A percentile compares a stretch with the other conserved stretches of the same genome.
Evolutionary conservation across 2,888 invertebrate genomes (phyloP).

Genomic region (Reticulitermes lucifugus): DNA sequence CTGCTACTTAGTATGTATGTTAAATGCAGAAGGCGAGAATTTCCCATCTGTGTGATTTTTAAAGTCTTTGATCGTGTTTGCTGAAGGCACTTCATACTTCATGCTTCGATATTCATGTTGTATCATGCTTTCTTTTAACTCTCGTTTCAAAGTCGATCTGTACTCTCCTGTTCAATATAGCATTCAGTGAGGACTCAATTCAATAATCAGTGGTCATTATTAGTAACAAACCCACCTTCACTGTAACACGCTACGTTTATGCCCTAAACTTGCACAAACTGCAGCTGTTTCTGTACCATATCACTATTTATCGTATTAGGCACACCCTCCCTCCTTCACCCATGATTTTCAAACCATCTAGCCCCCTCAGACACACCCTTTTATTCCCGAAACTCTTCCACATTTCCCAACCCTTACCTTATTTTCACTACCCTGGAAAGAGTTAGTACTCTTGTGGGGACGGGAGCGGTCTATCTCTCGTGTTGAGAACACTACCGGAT

Average conservation of each 20-base stretch:
- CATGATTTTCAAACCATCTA: slow-evolving; percentile 35
- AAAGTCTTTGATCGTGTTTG: no score
- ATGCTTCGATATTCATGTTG: no score
- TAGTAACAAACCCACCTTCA: background rate
- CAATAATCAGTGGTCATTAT: background rate
- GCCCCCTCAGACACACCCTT: slow-evolving; percentile 17
- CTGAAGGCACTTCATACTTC: no score
- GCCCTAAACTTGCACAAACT: slow-evolving; percentile 20
- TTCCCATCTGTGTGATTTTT: no score
- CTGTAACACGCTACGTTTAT: background rate
- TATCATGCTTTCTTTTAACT: no score
- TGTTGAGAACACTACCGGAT: background rate
- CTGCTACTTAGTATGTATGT: no score
- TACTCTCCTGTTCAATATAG: background rate
- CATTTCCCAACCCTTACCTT: slow-evolving; percentile 24
- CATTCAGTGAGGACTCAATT: background rate
- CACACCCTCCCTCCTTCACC: slow-evolving; percentile 13
- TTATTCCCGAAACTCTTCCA: slow-evolving; percentile 6
- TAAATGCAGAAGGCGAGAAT: no score
- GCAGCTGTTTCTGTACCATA: slow-evolving; percentile 32
- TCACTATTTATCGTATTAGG: slow-evolving; percentile 32
- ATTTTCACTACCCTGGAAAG: slow-evolving; percentile 29
- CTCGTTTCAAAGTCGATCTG: background rate
- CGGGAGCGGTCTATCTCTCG: background rate
- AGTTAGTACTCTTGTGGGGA: background rate